Percentiles rank a stretch among this genome's conserved stretches.
Evolutionary conservation across 2,888 invertebrate species (phyloP).

Genomic region (Craniophora ligustri): DNA sequence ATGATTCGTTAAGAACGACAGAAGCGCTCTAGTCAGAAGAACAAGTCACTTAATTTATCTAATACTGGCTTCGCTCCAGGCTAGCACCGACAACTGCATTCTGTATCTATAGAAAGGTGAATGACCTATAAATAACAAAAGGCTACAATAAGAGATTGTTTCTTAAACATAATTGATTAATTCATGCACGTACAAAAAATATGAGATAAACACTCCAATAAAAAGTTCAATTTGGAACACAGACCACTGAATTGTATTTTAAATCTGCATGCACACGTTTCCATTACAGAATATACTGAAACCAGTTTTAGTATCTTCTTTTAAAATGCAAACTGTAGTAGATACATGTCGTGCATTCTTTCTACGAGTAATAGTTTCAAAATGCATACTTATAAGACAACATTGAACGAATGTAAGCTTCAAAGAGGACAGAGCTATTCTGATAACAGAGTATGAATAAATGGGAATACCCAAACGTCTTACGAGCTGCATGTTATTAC

Average conservation of each 20-base stretch:
- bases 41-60: constrained; percentile 47
- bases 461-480: constrained; percentile 49
- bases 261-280: constrained; percentile 33
- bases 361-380: not conserved
- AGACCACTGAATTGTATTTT: constrained; percentile 36
- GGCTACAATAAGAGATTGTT: constrained; percentile 29
- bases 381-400: constrained; percentile 1
- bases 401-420: constrained; percentile 23
- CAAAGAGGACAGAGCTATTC: constrained; percentile 50
- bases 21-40: constrained; percentile 24
- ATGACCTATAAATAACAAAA: constrained; percentile 37
- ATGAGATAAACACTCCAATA: constrained; percentile 27
- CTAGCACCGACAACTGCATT: constrained; percentile 26
- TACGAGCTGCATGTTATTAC: constrained; percentile 62
- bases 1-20: constrained; percentile 21
- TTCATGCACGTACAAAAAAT: constrained; percentile 34
- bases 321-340: constrained; percentile 1
- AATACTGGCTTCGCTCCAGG: constrained; percentile 30
- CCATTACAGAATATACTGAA: constrained; percentile 16
- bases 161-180: constrained; percentile 43
- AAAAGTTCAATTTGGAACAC: constrained; percentile 39
- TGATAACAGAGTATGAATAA: constrained; percentile 56
- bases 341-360: not conserved
- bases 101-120: constrained; percentile 40
- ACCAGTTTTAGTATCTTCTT: constrained; percentile 8